phyloP scores from a whole-genome alignment of 2,113 vertebrate genomes.

The Amazona guildingii region DNA sequence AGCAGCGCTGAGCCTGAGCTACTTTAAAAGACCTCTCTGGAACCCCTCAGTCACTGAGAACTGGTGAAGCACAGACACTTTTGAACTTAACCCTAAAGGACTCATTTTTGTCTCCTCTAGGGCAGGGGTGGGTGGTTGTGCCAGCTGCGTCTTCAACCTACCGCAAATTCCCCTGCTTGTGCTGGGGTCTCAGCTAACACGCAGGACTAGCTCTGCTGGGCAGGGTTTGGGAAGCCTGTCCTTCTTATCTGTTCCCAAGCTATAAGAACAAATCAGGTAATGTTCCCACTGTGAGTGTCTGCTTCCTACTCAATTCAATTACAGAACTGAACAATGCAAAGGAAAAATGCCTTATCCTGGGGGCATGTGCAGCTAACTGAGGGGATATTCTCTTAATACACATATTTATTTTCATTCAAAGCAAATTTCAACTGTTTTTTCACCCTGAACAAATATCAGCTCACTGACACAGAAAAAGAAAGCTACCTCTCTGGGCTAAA shows the following conservation, averaged over 20 bases:
- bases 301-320: background rate
- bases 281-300: fast-evolving
- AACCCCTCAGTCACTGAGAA: background rate
- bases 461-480: background rate
- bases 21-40: background rate
- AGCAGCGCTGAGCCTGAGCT: background rate
- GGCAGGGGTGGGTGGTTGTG: background rate
- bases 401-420: background rate
- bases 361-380: fast-evolving
- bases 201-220: background rate
- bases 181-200: background rate
- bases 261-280: background rate
- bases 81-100: background rate
- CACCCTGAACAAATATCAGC: background rate
- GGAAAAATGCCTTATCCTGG: background rate
- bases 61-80: background rate
- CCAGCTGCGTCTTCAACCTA: background rate
- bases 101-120: background rate
- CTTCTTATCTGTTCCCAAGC: background rate
- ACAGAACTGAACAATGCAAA: background rate
- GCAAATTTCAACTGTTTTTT: background rate
- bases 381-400: background rate
- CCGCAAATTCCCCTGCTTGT: background rate
- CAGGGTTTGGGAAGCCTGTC: background rate
- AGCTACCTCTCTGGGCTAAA: background rate